Base-by-base conservation (phyloP, 2,797 vertebrate genomes). In the Pseudocheirus occidentalis region DNA sequence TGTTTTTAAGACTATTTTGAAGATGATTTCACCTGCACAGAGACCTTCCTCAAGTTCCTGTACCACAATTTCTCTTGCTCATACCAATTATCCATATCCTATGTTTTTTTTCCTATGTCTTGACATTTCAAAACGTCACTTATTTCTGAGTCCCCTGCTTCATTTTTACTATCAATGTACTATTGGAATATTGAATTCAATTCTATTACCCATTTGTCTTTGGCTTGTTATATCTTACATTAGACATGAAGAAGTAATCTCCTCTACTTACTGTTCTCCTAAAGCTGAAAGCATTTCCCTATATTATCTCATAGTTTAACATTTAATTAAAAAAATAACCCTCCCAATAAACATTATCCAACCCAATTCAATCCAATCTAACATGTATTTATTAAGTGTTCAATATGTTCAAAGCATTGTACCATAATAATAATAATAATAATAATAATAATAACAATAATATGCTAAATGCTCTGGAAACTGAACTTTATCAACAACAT, bases 211-310 rank as follows among this genome's bases (percentile, higher is more conserved):
- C 87, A 11, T 81, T 28, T 81, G 2, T 73, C 66, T 95, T 95
- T 95, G 46, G 24, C 93, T 53, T 94, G 93, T 90, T 94, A 5
- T 57, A 92, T 94, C 95, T 96, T 96, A 54, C 11, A 54, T 54
- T 55, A 55, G 7, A 57, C 53, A 90, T 52, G 91, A 52, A 31
- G 29, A 55, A 94, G 90, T 52, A 89, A 94, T 27, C 29, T 16
- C 90, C 3, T 53, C 5, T 31, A 91, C 96, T 93, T 29, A 94
- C 90, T 93, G 89, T 90, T 46, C 18, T 91, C 46, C 73, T 2
- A 21, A 93, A 94, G 13, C 34, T 54, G 90, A 95, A 95, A 94
- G 50, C 34, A 90, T 90, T 92, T 93, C 52, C 7, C n/a, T n/a
- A 24, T 3, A 66, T 73, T 34, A 66, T 21, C 9, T 4, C 18